Conservation (phyloP, 2,113 vertebrate species). For the Oreochromis aureus region DNA sequence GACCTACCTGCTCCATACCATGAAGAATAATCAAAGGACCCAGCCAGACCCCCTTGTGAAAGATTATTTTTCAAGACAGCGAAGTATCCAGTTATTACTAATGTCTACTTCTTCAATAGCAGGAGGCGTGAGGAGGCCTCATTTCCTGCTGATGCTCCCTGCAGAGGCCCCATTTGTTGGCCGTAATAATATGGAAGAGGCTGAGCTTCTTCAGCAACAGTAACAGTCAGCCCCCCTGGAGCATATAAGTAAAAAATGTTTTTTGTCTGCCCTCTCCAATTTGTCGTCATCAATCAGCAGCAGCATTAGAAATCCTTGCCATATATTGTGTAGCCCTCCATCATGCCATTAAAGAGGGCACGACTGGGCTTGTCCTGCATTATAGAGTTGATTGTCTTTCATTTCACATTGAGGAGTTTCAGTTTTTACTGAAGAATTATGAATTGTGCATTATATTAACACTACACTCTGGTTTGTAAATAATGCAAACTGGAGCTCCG, state of each 20-base stretch:
- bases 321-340: background rate
- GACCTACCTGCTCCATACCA: slow-evolving; percentile 29
- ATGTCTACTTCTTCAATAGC: slow-evolving; percentile 4
- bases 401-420: background rate
- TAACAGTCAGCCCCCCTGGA: background rate
- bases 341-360: background rate
- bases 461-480: background rate
- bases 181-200: background rate
- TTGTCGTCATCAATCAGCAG: background rate
- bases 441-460: background rate
- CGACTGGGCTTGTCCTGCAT: background rate
- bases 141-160: background rate
- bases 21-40: slow-evolving; percentile 43
- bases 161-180: slow-evolving; percentile 36
- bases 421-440: background rate
- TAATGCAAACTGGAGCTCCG: background rate
- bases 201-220: background rate
- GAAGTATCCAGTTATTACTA: slow-evolving; percentile 27
- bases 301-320: background rate
- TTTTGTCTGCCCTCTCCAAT: background rate
- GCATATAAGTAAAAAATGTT: background rate
- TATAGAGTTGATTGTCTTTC: background rate
- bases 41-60: slow-evolving; percentile 7
- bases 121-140: background rate
- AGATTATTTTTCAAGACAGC: slow-evolving; percentile 16